Conservation (phyloP, 2,797 vertebrate species). For the Pempheris klunzingeri region DNA sequence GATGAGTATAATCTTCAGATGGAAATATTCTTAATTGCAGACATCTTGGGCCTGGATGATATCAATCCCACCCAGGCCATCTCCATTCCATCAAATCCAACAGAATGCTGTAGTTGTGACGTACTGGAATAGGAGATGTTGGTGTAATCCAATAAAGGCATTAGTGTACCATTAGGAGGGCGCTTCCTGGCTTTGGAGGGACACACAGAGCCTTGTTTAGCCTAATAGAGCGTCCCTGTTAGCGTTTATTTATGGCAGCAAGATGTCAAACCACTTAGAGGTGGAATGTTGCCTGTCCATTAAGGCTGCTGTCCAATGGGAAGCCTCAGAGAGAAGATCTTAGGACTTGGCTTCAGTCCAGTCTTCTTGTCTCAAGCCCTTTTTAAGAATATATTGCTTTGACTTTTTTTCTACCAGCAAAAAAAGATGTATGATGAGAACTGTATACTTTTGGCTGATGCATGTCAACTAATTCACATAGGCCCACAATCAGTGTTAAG, state of each 20-base stretch:
- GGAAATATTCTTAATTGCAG: constrained; percentile 70
- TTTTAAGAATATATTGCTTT: constrained; percentile 35
- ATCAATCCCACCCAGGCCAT: constrained; percentile 64
- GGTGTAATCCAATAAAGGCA: constrained; percentile 86
- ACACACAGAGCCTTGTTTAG: constrained; percentile 80
- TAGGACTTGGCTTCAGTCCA: constrained; percentile 60
- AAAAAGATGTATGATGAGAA: neutral
- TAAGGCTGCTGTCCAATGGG: constrained; percentile 71
- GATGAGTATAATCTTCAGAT: constrained; percentile 59
- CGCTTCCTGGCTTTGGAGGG: constrained; percentile 81
- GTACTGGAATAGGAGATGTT: constrained; percentile 82
- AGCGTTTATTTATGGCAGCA: constrained; percentile 85
- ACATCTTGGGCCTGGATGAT: constrained; percentile 56
- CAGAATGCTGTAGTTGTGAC: constrained; percentile 73
- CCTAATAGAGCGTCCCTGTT: constrained; percentile 80
- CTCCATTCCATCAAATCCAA: constrained; percentile 78
- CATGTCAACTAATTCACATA: too few relatives aligned
- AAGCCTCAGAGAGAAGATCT: constrained; percentile 52
- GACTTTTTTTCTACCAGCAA: constrained; percentile 37
- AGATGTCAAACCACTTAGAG: constrained; percentile 85
- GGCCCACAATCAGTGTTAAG: too few relatives aligned
- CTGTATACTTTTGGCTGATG: too few relatives aligned
- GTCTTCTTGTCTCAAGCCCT: constrained; percentile 10
- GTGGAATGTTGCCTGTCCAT: constrained; percentile 79
- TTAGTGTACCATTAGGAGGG: constrained; percentile 84